These are phyloP conservation scores for Drosophila subsilvestris DNA, from an alignment of 2,888 invertebrate genomes.

Conservation along the genomic window DNA sequence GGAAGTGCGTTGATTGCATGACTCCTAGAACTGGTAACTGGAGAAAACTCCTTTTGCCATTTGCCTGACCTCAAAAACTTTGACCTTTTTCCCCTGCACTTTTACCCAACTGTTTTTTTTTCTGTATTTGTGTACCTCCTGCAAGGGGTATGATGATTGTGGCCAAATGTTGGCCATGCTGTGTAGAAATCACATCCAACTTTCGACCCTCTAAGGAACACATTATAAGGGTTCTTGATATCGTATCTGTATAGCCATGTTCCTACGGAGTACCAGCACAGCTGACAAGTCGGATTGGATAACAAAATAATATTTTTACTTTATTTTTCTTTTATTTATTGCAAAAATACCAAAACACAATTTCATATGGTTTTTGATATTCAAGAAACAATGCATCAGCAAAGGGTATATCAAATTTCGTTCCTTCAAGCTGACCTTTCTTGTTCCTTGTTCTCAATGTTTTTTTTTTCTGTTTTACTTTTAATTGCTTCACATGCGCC, in stretches of 20 bases:
- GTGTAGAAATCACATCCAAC: no score
- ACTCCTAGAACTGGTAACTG: slow-evolving; percentile 5
- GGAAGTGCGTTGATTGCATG: slow-evolving; percentile 75
- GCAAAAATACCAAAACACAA: background rate
- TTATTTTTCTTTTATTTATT: no score
- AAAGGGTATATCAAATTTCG: background rate
- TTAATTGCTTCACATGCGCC: slow-evolving; percentile 60
- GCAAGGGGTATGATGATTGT: background rate
- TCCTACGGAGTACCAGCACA: no score
- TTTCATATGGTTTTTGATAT: no score
- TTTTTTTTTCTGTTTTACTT: slow-evolving; percentile 41
- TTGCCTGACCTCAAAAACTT: slow-evolving; percentile 58
- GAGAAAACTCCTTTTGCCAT: slow-evolving; percentile 39
- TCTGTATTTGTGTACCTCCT: slow-evolving; percentile 1
- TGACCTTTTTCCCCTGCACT: slow-evolving; percentile 60
- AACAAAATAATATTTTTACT: background rate
- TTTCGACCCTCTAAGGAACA: background rate
- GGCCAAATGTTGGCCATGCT: no score
- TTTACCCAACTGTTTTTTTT: background rate
- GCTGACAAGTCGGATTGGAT: no score
- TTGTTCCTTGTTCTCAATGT: slow-evolving; percentile 15
- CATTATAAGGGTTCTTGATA: no score
- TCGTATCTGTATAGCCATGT: no score
- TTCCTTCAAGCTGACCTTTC: background rate
- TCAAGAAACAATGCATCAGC: background rate